Conservation (phyloP, 2,797 vertebrate genomes). For the Muraenolepis orangiensis region DNA sequence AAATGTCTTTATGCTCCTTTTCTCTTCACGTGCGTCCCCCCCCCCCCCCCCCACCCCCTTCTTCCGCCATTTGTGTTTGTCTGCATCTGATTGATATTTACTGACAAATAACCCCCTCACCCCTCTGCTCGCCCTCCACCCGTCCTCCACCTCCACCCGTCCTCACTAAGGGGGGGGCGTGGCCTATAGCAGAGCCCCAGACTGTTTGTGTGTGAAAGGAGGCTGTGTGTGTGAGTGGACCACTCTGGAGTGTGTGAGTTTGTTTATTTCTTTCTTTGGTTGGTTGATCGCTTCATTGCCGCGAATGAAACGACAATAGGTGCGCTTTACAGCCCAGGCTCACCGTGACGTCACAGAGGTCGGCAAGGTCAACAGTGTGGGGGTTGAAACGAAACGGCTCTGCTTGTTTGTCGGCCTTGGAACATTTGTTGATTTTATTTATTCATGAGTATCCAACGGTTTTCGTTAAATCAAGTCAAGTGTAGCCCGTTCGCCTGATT, state of each 20-base stretch:
- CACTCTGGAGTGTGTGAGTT: slow-evolving; percentile 43
- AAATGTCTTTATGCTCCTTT: slow-evolving; percentile 51
- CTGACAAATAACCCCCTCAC: slow-evolving; percentile 50
- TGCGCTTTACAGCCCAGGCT: not conserved
- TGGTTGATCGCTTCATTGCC: slow-evolving; percentile 56
- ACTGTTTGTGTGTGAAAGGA: not conserved
- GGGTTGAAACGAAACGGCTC: not conserved
- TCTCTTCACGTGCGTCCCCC: slow-evolving; percentile 44
- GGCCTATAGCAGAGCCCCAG: not conserved
- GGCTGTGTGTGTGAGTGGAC: not conserved
- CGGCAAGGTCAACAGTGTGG: not conserved
- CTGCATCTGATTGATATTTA: slow-evolving; percentile 57
- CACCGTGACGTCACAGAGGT: not conserved
- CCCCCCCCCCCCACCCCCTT: slow-evolving; percentile 5
- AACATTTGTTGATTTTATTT: not conserved
- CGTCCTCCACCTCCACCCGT: not conserved
- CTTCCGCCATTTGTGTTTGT: slow-evolving; percentile 39
- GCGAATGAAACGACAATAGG: slow-evolving; percentile 44
- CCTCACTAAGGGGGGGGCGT: not conserved
- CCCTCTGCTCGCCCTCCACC: slow-evolving; percentile 9
- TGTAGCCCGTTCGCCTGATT: not conserved
- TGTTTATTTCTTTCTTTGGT: too few species aligned
- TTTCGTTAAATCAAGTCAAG: not conserved
- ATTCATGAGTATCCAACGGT: not conserved
- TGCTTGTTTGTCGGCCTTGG: not conserved